Percentiles rank a stretch among this genome's conserved stretches.
phyloP scores from a whole-genome alignment of 2,888 invertebrate genomes.

The Drosophila subsilvestris region DNA sequence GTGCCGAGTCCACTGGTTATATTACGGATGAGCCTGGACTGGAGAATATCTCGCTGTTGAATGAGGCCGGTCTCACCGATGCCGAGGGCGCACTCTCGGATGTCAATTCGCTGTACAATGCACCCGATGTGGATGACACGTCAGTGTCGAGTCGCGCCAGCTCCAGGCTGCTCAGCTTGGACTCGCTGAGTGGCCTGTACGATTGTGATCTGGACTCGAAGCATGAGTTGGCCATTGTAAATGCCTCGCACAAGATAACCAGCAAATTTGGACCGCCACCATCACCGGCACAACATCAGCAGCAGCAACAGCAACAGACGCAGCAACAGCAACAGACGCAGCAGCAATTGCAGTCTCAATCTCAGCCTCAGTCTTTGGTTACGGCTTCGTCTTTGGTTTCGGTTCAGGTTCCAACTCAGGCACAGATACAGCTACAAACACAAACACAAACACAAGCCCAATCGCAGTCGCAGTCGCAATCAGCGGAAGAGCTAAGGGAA shows the following conservation, averaged over 20 bases:
- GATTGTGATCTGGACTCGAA: constrained; percentile 86
- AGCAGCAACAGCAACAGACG: constrained; percentile 15
- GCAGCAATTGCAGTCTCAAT: constrained; percentile 19
- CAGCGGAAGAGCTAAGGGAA: constrained; percentile 20
- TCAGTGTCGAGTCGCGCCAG: constrained; percentile 93
- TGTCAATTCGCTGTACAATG: constrained; percentile 92
- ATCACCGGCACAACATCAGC: constrained; percentile 59
- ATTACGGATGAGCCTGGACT: constrained; percentile 94
- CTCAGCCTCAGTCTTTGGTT: constrained; percentile 15
- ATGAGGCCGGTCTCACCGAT: constrained; percentile 94
- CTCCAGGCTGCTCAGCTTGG: constrained; percentile 91
- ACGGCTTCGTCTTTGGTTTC: constrained; percentile 12
- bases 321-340: constrained; percentile 32
- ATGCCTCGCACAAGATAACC: constrained; percentile 84
- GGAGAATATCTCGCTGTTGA: constrained; percentile 93
- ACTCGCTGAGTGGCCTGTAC: constrained; percentile 92
- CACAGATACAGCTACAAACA: background rate
- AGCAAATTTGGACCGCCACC: constrained; percentile 83
- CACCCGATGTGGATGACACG: constrained; percentile 88
- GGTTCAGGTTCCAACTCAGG: background rate
- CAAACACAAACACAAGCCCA: background rate
- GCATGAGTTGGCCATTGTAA: constrained; percentile 84
- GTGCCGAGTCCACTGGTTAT: constrained; percentile 90
- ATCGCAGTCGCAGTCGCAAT: background rate
- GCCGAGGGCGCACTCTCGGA: constrained; percentile 95